Conservation (phyloP, 2,113 vertebrate genomes). For the Mustela lutreola region DNA sequence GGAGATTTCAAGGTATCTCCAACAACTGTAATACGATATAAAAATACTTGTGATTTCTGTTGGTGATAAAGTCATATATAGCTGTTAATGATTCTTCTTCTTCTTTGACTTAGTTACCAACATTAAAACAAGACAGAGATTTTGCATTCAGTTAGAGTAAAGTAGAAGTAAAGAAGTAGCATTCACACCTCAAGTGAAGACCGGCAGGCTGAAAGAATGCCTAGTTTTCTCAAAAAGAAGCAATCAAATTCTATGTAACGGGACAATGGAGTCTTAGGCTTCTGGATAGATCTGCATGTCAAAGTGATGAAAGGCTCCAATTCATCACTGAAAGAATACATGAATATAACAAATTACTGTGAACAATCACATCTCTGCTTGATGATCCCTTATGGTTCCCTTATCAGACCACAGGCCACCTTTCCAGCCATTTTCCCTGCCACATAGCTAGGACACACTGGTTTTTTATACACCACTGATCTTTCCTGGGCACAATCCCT, state of each 20-base stretch:
- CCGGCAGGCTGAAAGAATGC: neutral
- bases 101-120: neutral
- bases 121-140: neutral
- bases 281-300: neutral
- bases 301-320: neutral
- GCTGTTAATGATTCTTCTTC: neutral
- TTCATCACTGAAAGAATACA: conserved; percentile 4
- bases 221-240: neutral
- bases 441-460: neutral
- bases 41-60: neutral
- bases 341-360: neutral
- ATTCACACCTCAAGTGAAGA: neutral
- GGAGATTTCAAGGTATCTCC: neutral
- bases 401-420: neutral
- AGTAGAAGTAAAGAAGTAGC: neutral
- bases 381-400: neutral
- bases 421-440: neutral
- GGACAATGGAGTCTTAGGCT: neutral
- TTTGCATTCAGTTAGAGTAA: neutral
- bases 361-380: neutral
- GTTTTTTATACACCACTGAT: neutral
- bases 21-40: neutral
- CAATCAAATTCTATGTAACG: neutral
- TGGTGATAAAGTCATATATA: neutral
- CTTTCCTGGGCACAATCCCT: neutral